phyloP scores from a whole-genome alignment of 2,113 vertebrate genomes.

The Phalacrocorax aristotelis region DNA sequence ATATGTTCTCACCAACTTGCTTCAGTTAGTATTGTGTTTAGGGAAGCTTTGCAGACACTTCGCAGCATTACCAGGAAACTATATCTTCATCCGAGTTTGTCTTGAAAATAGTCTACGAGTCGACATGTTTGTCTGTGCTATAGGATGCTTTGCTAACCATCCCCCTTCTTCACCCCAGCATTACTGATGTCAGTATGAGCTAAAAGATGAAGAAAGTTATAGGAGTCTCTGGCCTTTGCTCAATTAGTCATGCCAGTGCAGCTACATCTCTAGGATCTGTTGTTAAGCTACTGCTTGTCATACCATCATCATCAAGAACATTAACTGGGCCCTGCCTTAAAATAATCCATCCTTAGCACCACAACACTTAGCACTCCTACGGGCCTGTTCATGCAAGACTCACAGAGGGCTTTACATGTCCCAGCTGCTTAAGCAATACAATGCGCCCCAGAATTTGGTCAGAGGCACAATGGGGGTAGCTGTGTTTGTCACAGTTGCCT shows the following conservation, averaged over 20 bases:
- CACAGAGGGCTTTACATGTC: conserved; percentile 19
- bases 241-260: background rate
- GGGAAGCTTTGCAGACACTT: background rate
- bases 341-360: conserved; percentile 31
- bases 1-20: background rate
- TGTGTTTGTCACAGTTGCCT: background rate
- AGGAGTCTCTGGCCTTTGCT: background rate
- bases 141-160: background rate
- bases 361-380: conserved; percentile 2
- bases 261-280: background rate
- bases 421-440: background rate
- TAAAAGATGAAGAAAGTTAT: background rate
- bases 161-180: background rate
- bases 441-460: conserved; percentile 15
- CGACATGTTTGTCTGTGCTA: background rate
- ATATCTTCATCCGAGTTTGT: background rate
- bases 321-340: conserved; percentile 29
- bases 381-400: conserved; percentile 29
- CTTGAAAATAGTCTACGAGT: background rate
- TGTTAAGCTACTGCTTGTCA: conserved; percentile 8
- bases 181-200: background rate
- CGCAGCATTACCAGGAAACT: background rate
- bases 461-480: background rate
- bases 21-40: background rate
- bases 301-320: background rate